These are phyloP conservation scores for Caracal caracal DNA, from an alignment of 2,113 vertebrate species.

Conservation along the genomic window DNA sequence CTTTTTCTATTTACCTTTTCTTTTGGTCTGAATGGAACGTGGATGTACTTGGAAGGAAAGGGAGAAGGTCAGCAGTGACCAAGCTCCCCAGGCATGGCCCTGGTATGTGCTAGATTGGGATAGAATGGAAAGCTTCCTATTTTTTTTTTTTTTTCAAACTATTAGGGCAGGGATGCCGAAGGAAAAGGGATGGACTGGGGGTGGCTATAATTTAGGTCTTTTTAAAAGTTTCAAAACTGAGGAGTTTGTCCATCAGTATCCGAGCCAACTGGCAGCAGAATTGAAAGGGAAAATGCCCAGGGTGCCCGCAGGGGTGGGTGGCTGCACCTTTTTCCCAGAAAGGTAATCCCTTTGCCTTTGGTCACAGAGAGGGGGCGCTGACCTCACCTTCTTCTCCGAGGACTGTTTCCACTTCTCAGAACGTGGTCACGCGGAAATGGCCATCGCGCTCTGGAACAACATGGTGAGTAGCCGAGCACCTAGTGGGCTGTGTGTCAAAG, in stretches of 20 bases:
- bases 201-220: not conserved
- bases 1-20: not conserved
- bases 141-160: not conserved
- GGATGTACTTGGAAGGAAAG: not conserved
- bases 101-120: not conserved
- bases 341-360: conserved; percentile 55
- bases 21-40: not conserved
- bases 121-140: not conserved
- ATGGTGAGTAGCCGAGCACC: conserved; percentile 88
- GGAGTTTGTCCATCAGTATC: not conserved
- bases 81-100: not conserved
- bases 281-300: not conserved
- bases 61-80: not conserved
- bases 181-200: not conserved
- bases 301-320: too few relatives aligned
- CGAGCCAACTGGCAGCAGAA: not conserved
- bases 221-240: not conserved
- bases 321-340: accelerated
- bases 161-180: not conserved
- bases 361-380: conserved; percentile 85
- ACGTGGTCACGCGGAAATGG: conserved; percentile 92
- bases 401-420: conserved; percentile 95
- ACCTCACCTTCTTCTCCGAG: conserved; percentile 91
- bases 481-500: not conserved
- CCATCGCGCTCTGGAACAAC: conserved; percentile 94